phyloP scores from a whole-genome alignment of 2,888 invertebrate genomes.

The Aplocera efformata region DNA sequence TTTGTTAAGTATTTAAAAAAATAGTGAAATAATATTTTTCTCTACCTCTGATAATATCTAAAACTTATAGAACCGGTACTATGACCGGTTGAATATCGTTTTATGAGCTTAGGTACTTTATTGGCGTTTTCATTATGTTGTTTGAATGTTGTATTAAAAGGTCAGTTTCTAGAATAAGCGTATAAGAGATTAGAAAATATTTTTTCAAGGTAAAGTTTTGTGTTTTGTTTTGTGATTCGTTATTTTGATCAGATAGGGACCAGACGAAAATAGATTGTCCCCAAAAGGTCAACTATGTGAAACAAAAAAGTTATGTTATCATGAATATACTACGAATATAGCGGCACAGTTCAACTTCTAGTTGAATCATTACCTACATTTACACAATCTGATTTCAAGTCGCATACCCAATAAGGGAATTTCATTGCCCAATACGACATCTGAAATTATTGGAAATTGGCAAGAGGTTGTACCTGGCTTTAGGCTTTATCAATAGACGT shows the following conservation, averaged over 20 bases:
- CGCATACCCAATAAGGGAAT: constrained; percentile 23
- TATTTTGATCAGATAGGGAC: constrained; percentile 1
- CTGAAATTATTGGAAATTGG: constrained; percentile 26
- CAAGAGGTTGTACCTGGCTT: constrained; percentile 21
- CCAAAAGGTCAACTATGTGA: constrained; percentile 4
- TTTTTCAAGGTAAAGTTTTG: neutral
- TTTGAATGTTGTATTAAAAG: neutral
- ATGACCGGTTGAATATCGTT: no score
- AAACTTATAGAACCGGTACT: no score
- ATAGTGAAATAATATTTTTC: no score
- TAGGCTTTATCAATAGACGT: constrained; percentile 25
- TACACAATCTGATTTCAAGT: constrained; percentile 26
- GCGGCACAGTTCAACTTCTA: constrained; percentile 13
- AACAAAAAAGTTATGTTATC: neutral
- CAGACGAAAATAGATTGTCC: constrained; percentile 5
- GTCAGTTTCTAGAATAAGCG: no score
- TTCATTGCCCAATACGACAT: constrained; percentile 24
- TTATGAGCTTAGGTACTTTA: no score
- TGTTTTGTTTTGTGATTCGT: neutral
- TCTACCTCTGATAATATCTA: no score
- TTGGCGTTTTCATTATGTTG: no score
- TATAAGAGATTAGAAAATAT: no score
- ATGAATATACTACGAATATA: constrained; percentile 4
- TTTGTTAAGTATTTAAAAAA: no score
- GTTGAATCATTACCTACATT: constrained; percentile 16